Evolutionary conservation across 2,113 vertebrate genomes (phyloP).

Genomic region (Lycocorax pyrrhopterus): DNA sequence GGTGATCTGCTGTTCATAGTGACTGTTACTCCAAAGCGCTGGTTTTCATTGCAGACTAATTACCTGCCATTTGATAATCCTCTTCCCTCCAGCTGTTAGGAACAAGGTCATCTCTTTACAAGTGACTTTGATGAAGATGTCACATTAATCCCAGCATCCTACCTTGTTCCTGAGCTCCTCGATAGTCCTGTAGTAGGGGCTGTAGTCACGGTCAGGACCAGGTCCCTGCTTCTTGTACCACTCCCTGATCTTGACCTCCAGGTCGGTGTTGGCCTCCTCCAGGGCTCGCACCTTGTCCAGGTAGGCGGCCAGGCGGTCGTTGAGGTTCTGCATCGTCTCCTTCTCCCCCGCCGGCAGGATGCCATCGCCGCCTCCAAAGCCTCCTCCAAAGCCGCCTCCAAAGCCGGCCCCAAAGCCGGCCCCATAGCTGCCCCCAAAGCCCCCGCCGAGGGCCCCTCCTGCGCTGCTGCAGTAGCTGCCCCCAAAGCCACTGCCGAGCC

Average conservation of each 20-base stretch:
- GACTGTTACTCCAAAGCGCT: not conserved
- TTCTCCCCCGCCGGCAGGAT: constrained; percentile 65
- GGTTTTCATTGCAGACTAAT: not conserved
- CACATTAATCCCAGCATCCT: not conserved
- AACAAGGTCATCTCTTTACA: not conserved
- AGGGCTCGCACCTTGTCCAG: constrained; percentile 79
- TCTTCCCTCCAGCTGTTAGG: not conserved
- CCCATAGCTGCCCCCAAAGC: constrained; percentile 20
- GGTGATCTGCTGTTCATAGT: not conserved
- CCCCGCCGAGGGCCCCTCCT: constrained; percentile 9
- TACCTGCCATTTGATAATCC: not conserved
- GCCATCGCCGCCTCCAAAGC: not conserved
- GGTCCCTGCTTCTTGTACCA: constrained; percentile 75
- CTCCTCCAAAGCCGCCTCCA: not conserved
- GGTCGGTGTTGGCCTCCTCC: constrained; percentile 72
- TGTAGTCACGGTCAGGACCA: constrained; percentile 81
- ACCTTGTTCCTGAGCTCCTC: constrained; percentile 88
- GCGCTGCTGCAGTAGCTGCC: constrained; percentile 56
- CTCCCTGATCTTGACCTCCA: constrained; percentile 77
- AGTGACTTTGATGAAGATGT: not conserved
- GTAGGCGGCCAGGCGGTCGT: constrained; percentile 84
- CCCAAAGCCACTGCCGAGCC: not conserved
- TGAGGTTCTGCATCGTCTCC: constrained; percentile 78
- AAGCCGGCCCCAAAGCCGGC: not conserved
- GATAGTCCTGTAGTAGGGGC: constrained; percentile 85